A percentile compares a stretch with the other conserved stretches of the same genome.
Conservation (phyloP, 2,797 vertebrate genomes). For the Taeniopygia guttata region DNA sequence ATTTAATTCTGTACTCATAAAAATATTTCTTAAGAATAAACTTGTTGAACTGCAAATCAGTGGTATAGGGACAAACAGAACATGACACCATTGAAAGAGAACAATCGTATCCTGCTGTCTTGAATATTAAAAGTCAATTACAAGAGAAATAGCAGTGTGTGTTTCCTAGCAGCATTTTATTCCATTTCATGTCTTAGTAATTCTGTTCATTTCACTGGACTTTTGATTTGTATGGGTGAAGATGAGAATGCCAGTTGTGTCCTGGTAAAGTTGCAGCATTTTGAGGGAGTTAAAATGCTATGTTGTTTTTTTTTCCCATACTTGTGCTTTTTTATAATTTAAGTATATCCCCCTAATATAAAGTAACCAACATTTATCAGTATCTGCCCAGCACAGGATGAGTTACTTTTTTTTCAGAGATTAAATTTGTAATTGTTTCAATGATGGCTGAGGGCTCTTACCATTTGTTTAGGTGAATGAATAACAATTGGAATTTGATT, state of each 20-base stretch:
- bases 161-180: slow-evolving; percentile 5
- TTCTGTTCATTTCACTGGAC: background rate
- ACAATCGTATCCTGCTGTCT: background rate
- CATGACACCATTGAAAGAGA: background rate
- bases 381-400: background rate
- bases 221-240: background rate
- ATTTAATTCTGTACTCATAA: background rate
- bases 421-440: background rate
- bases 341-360: background rate
- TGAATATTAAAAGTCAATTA: background rate
- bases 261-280: background rate
- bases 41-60: background rate
- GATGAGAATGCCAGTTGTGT: background rate
- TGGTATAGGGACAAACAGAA: background rate
- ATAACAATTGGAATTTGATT: background rate
- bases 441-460: background rate
- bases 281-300: background rate
- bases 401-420: background rate
- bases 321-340: background rate
- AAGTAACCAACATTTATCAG: background rate
- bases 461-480: background rate
- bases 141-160: background rate
- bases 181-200: slow-evolving; percentile 18
- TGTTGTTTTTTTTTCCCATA: fast-evolving
- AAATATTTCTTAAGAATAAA: background rate